Conservation (phyloP, 1,140 invertebrate genomes). For the Proales similis region DNA sequence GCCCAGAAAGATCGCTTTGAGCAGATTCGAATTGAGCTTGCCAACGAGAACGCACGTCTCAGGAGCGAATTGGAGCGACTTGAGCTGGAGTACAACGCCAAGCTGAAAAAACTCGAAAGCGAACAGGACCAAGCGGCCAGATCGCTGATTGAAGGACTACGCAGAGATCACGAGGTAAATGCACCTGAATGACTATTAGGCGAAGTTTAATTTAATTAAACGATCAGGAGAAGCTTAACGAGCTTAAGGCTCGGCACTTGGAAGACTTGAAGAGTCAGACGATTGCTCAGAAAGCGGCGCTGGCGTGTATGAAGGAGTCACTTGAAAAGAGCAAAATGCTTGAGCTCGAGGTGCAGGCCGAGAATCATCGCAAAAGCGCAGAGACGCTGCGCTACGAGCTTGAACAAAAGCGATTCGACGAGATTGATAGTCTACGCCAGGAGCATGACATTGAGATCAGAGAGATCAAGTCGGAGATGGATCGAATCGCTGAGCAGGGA, state of each 20-base stretch:
- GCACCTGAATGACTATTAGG: no score
- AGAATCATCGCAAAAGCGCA: constrained; percentile 41
- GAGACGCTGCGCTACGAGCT: constrained; percentile 41
- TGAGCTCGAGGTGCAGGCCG: constrained; percentile 40
- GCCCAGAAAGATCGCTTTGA: constrained; percentile 17
- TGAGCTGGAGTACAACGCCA: constrained; percentile 10
- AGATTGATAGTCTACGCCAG: constrained; percentile 42
- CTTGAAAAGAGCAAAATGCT: constrained; percentile 38
- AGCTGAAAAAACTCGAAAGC: constrained; percentile 22
- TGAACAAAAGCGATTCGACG: constrained; percentile 40
- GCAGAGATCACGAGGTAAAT: constrained; percentile 19
- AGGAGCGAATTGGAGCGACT: constrained; percentile 30
- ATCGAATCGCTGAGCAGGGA: constrained; percentile 48
- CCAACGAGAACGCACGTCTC: constrained; percentile 19
- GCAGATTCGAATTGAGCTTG: constrained; percentile 24
- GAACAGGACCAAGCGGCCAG: constrained; percentile 17
- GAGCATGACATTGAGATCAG: constrained; percentile 43
- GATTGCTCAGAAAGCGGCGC: constrained; percentile 44
- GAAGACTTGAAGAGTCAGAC: constrained; percentile 46
- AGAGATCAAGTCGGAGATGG: constrained; percentile 47
- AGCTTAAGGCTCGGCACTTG: constrained; percentile 42
- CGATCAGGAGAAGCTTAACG: constrained; percentile 43
- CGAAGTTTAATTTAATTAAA: no score
- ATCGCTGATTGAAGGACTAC: constrained; percentile 14
- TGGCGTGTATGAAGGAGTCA: constrained; percentile 39